phyloP scores from a whole-genome alignment of 2,113 vertebrate species.

The Ceuthmochares aereus region DNA sequence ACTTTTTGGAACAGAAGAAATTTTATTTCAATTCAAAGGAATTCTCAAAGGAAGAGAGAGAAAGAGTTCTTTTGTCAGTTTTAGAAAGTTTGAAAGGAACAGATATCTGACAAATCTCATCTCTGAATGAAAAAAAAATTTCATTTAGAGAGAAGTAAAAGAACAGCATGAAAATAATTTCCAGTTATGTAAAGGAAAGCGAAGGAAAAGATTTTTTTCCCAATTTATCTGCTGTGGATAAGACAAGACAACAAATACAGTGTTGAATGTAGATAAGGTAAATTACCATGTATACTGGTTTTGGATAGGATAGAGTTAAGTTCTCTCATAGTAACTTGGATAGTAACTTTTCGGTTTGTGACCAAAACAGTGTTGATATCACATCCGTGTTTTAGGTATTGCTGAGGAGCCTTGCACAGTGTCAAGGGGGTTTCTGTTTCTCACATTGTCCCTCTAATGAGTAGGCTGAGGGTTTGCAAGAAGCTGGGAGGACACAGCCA shows the following conservation, averaged over 20 bases:
- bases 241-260: background rate
- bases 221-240: background rate
- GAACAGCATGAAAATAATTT: background rate
- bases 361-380: background rate
- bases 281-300: background rate
- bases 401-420: background rate
- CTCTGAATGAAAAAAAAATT: background rate
- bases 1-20: background rate
- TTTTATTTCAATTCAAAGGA: background rate
- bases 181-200: background rate
- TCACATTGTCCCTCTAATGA: background rate
- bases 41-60: background rate
- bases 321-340: background rate
- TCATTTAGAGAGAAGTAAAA: background rate
- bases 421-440: background rate
- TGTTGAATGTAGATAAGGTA: background rate
- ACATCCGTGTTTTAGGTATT: background rate
- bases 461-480: background rate
- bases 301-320: background rate
- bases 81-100: background rate
- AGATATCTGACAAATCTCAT: background rate
- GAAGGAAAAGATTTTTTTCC: background rate
- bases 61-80: background rate
- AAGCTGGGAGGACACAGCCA: background rate
- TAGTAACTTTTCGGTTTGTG: background rate